Percentiles rank a stretch among this genome's conserved stretches.
Evolutionary conservation across 2,113 vertebrate species (phyloP).

Genomic region (Sorex araneus): DNA sequence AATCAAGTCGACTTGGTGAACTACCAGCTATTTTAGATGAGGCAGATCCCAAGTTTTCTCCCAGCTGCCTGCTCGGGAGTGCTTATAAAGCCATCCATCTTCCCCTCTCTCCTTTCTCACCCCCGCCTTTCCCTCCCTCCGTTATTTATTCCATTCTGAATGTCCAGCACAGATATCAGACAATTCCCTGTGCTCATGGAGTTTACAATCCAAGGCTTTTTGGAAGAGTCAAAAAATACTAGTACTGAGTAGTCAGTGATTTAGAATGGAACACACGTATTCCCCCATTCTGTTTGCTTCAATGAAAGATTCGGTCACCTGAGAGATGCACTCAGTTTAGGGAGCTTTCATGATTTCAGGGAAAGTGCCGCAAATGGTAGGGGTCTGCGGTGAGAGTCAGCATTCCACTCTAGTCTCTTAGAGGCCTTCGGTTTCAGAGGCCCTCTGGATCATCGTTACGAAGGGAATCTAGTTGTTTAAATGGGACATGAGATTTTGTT

Average conservation of each 20-base stretch:
- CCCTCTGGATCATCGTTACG: constrained; percentile 8
- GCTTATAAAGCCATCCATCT: neutral
- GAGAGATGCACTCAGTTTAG: neutral
- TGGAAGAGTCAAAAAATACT: neutral
- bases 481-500: neutral
- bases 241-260: neutral
- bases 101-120: neutral
- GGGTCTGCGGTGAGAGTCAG: constrained; percentile 13
- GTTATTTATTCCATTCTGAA: constrained; percentile 3
- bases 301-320: neutral
- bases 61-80: neutral
- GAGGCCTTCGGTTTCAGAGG: constrained; percentile 23
- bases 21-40: constrained; percentile 13
- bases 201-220: constrained; percentile 12
- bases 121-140: neutral
- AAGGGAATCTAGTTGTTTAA: constrained; percentile 38
- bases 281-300: neutral
- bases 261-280: neutral
- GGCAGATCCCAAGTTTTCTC: neutral
- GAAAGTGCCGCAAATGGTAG: neutral
- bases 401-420: neutral
- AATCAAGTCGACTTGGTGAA: constrained; percentile 32
- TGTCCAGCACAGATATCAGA: neutral
- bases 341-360: neutral
- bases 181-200: neutral